Evolutionary conservation across 2,888 invertebrate genomes (phyloP), one percentile per base, ranked within the genome.

Genomic region (Pachymerium ferrugineum): DNA sequence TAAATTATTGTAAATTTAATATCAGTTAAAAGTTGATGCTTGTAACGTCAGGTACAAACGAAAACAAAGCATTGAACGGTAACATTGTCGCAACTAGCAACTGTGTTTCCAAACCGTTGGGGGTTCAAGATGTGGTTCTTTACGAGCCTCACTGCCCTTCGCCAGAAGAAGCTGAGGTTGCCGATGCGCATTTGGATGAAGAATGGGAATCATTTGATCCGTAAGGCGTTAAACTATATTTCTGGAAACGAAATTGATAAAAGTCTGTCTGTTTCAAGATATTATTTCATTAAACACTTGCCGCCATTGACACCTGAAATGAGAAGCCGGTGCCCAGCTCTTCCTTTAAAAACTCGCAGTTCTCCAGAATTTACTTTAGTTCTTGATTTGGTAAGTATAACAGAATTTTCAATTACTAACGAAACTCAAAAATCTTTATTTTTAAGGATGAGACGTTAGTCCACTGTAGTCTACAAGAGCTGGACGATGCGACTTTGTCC

Each of bases 371-470:
- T 94, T 79, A 86, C 87, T 33, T 82, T 88, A 2, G 88, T 88
- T 3, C 82, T 88, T 78, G 96, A 96, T 83, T 85, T 97, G 83
- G 94, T 93, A 80, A 86, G 88, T 85, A 31, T 1, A 47, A 74
- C 8, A 10, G 8, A 10, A 35, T 72, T 62, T 74, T 19, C 14
- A 25, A 6, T 16, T 8, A 22, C n/a, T 74, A 54, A 42, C 1
- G 12, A 19, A 73, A 8, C n/a, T 25, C 28, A 69, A 67, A 77
- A 62, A 76, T 31, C 77, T 76, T 25, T 30, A 70, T 70, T 28
- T 80, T 79, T n/a, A 80, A 89, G 89, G 97, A 97, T 83, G 97
- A 97, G 85, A 97, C 97, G 0, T 84, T 97, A 79, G 97, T 97
- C 1, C 97, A 97, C 82, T 97, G 97, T 83, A 94, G 94, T 78